Evolutionary conservation across 2,888 invertebrate species (phyloP).

Genomic region (Caenorhabditis afra): DNA sequence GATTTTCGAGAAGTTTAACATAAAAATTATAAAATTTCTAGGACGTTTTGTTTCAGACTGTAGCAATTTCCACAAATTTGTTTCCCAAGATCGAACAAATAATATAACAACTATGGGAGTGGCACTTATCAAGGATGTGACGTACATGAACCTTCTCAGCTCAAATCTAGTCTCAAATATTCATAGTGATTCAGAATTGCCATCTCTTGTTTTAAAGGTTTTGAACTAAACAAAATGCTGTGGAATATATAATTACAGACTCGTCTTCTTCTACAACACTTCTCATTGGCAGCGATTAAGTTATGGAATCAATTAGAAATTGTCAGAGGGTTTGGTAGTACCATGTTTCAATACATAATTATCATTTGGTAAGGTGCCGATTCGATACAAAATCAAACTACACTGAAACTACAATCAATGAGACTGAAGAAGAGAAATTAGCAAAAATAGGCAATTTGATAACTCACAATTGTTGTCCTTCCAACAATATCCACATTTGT

Average conservation of each 20-base stretch:
- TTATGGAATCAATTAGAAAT: slow-evolving; percentile 68
- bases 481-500: slow-evolving; percentile 62
- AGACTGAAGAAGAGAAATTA: slow-evolving; percentile 56
- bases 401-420: slow-evolving; percentile 29
- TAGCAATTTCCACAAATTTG: slow-evolving; percentile 66
- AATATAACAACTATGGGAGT: slow-evolving; percentile 64
- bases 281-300: slow-evolving; percentile 78
- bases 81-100: slow-evolving; percentile 30
- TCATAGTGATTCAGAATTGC: slow-evolving; percentile 72
- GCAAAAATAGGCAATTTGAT: slow-evolving; percentile 40
- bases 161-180: slow-evolving; percentile 69
- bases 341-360: no score
- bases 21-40: no score
- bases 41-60: slow-evolving; percentile 52
- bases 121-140: slow-evolving; percentile 75
- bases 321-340: slow-evolving; percentile 22
- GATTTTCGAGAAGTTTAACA: slow-evolving; percentile 70
- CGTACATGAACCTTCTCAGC: slow-evolving; percentile 76
- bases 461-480: slow-evolving; percentile 58
- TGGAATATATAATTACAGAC: slow-evolving; percentile 59
- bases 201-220: slow-evolving; percentile 77
- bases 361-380: slow-evolving; percentile 40
- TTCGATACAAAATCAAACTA: slow-evolving; percentile 42
- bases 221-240: not conserved
- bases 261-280: slow-evolving; percentile 78